Evolutionary conservation across 2,113 vertebrate species (phyloP), one percentile per base, ranked within the genome.

Genomic region (Hyla sarda): DNA sequence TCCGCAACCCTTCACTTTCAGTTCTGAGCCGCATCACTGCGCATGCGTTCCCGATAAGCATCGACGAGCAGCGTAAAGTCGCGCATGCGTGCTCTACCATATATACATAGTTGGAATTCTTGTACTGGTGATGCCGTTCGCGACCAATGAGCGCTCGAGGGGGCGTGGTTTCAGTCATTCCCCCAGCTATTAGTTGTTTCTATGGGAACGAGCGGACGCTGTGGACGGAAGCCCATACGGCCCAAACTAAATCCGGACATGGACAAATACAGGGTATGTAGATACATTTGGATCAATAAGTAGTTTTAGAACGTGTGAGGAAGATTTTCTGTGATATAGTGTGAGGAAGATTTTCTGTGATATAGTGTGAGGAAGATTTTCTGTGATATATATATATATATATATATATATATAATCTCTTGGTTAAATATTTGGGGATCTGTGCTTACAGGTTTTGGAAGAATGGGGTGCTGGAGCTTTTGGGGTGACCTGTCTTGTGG

Each of bases 191-290:
- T 19, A 14, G 1, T 1, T 0, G 76, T 91, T 83, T 72, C 72
- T 73, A 73, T 50, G 87, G 88, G 86, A 89, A 78, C 34, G 28
- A 1, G 34, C 58, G 30, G 16, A 5, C 0, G 0, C 23, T 16
- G 19, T 0, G 10, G 2, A 54, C 0, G 48, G 58, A 23, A 23
- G 10, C 11, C 0, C 0, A 0, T 2, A 0, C 30, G 45, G 25
- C 1, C 5, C 56, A 13, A 11, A 5, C 17, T 52, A 71, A 0
- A 41, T n/a, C 41, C 41, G 0, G 0, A 0, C 16, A 83, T 83
- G 81, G 32, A 83, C 17, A 72, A 67, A 67, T 83, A 83, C 81
- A 71, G 54, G 81, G 81, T 83, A 83, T 72, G 3, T 7, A 23
- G 21, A 47, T 17, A 1, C 1, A 12, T 50, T 47, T 23, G 9